Evolutionary conservation across 2,888 invertebrate genomes (phyloP), one percentile per base, ranked within the genome.

Genomic region (Drosophila recens): DNA sequence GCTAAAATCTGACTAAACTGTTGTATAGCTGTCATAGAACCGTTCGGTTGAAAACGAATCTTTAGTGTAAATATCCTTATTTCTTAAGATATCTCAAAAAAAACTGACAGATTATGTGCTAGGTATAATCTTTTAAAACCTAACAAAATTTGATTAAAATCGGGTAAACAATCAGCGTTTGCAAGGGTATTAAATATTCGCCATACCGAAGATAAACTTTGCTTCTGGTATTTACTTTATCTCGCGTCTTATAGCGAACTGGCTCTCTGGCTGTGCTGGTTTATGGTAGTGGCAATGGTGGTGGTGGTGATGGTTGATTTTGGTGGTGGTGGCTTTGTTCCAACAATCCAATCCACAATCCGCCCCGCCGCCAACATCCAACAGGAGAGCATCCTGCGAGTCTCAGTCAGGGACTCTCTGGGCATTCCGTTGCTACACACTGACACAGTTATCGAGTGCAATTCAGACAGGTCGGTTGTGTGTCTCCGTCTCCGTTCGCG

Each of bases 391-490:
- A 87, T 76, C 81, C 82, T 78, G 71, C 54, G 58, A 46, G 46
- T 17, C 42, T 10, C 57, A 48, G 30, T 8, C 53, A 46, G 33
- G 20, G 79, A 80, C 79, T 87, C 88, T 78, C 65, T 74, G 72
- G 80, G 82, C 75, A 80, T 79, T 84, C 82, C 82, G 73, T 78
- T 67, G 85, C 80, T 75, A 75, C 57, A 77, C 76, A 69, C 71
- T 91, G 91, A 91, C 90, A 92, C 91, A 92, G 92, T 92, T 91
- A 87, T 90, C 79, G 87, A 89, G 87, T 92, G 91, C 90, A 91
- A 90, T 92, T 86, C 91, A 87, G 83, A 87, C 89, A 90, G 91
- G 91, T 90, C 92, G 92, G 92, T 90, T 89, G 92, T 90, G 80
- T 67, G 23, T 52, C 42, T 23, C 23, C 27, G 27, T 27, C 27